A percentile compares a stretch with the other conserved stretches of the same genome.
Conservation (phyloP, 2,888 invertebrate genomes). For the Hemaris fuciformis region DNA sequence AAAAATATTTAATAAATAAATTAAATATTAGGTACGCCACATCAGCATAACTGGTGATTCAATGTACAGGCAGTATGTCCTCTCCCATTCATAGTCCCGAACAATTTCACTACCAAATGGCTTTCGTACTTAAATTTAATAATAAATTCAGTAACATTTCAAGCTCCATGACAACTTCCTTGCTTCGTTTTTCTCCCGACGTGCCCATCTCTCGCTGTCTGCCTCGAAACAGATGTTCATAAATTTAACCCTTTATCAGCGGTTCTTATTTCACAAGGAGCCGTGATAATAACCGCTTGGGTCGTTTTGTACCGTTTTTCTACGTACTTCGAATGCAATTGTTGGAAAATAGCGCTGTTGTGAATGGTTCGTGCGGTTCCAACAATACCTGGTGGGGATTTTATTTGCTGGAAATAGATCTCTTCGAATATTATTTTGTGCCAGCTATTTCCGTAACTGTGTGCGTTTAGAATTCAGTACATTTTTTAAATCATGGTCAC, state of each 20-base stretch:
- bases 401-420: too few relatives aligned
- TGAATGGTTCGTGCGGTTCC: neutral
- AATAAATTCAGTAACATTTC: neutral
- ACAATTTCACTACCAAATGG: neutral
- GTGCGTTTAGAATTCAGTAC: too few relatives aligned
- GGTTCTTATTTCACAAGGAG: constrained; percentile 48
- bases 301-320: constrained; percentile 49
- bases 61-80: too few relatives aligned
- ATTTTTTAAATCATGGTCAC: too few relatives aligned
- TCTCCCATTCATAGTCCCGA: neutral
- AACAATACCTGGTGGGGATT: neutral
- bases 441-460: too few relatives aligned
- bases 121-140: neutral
- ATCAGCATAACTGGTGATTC: too few relatives aligned
- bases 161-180: constrained; percentile 22
- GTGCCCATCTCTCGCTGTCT: constrained; percentile 51
- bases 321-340: constrained; percentile 8
- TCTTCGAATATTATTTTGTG: too few relatives aligned
- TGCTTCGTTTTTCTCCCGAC: constrained; percentile 30
- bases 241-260: constrained; percentile 64
- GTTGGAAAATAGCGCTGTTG: neutral
- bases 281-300: constrained; percentile 58
- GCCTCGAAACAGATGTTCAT: constrained; percentile 46
- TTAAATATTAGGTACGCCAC: too few relatives aligned
- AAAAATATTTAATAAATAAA: too few relatives aligned